Percentiles rank a stretch among this genome's conserved stretches.
Conservation (phyloP, 2,113 vertebrate genomes). For the Procavia capensis region DNA sequence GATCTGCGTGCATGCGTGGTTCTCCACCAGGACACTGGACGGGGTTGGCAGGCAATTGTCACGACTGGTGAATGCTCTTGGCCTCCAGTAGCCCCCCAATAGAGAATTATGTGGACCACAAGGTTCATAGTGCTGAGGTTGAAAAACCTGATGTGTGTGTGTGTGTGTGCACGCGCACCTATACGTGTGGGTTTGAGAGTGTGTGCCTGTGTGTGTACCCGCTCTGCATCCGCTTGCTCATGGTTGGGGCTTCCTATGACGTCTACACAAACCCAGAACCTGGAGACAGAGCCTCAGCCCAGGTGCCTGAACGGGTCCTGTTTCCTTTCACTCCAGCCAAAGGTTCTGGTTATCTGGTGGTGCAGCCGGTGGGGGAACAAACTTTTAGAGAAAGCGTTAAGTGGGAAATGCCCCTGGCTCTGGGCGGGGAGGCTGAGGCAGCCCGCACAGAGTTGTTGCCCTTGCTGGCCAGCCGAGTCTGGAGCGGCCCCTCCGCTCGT, state of each 20-base stretch:
- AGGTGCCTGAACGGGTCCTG: conserved; percentile 28
- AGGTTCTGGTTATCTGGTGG: not conserved
- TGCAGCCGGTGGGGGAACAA: not conserved
- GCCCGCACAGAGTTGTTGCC: accelerated
- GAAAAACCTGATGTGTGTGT: not conserved
- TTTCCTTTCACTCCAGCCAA: not conserved
- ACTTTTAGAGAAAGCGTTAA: not conserved
- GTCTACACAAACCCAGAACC: not conserved
- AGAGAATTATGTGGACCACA: not conserved
- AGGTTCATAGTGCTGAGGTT: accelerated
- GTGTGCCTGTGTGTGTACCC: accelerated
- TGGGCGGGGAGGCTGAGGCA: not conserved
- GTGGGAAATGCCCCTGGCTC: not conserved
- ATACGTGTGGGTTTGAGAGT: no score
- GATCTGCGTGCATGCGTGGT: not conserved
- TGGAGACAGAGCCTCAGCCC: conserved; percentile 9
- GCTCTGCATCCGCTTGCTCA: not conserved
- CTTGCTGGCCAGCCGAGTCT: not conserved
- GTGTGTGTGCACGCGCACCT: not conserved
- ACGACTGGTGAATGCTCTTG: not conserved
- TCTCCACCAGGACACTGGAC: not conserved
- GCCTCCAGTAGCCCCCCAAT: accelerated
- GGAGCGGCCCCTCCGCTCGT: not conserved
- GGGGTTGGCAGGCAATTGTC: not conserved
- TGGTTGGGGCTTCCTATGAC: no score